A percentile compares a stretch with the other conserved stretches of the same genome.
phyloP scores from a whole-genome alignment of 2,888 invertebrate species.

The Cataglyphis altisquamis region DNA sequence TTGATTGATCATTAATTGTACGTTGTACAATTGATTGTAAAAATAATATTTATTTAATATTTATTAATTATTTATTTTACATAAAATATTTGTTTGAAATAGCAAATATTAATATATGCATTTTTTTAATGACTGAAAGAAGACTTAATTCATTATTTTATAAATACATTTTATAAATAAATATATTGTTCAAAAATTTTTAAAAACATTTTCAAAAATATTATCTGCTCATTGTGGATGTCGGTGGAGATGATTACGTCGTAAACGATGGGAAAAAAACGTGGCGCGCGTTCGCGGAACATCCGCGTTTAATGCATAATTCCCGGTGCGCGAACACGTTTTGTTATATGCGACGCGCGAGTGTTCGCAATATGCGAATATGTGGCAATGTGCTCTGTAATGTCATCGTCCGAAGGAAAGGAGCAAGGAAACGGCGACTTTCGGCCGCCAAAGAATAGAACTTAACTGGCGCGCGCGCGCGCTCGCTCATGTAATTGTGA shows the following conservation, averaged over 20 bases:
- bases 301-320: constrained; percentile 34
- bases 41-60: too few species aligned
- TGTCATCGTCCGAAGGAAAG: constrained; percentile 26
- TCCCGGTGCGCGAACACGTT: neutral
- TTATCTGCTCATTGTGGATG: neutral
- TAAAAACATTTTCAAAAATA: too few species aligned
- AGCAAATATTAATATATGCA: too few species aligned
- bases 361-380: constrained; percentile 21
- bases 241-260: neutral
- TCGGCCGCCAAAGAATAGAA: neutral
- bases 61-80: too few species aligned
- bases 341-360: neutral
- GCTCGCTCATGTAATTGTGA: constrained; percentile 38
- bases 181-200: neutral
- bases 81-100: too few species aligned
- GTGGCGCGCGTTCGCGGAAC: neutral
- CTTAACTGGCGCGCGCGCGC: constrained; percentile 20
- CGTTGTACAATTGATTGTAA: too few species aligned
- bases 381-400: constrained; percentile 11
- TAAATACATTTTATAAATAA: neutral
- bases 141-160: too few species aligned
- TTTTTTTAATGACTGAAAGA: too few species aligned
- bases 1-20: too few species aligned
- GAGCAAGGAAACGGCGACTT: constrained; percentile 8
- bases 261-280: neutral